Conservation (phyloP, 2,797 vertebrate genomes). For the Acanthurus tractus region DNA sequence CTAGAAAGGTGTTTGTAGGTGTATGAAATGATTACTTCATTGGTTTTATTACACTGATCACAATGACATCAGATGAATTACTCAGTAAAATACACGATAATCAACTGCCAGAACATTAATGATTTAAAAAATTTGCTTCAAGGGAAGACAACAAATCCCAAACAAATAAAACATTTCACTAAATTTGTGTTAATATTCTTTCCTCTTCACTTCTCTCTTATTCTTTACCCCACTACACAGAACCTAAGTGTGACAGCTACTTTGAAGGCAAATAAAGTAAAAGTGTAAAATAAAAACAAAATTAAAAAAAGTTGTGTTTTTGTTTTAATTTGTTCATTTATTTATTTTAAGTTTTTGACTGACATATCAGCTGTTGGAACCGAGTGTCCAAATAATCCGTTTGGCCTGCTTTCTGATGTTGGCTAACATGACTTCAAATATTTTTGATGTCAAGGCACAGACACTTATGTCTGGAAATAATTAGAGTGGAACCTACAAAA, state of each 20-base stretch:
- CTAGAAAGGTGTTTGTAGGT: neutral
- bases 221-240: neutral
- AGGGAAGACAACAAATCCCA: too few relatives aligned
- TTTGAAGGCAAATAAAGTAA: too few relatives aligned
- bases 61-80: neutral
- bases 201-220: neutral
- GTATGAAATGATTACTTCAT: conserved; percentile 2
- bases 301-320: neutral
- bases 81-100: neutral
- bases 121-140: neutral
- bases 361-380: neutral
- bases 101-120: neutral
- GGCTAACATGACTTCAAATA: neutral
- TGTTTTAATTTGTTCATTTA: neutral
- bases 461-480: neutral
- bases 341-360: neutral
- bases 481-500: neutral
- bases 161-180: too few relatives aligned
- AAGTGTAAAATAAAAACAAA: neutral
- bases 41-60: neutral
- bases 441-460: neutral
- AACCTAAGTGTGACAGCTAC: too few relatives aligned
- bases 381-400: neutral
- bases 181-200: too few relatives aligned
- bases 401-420: neutral